Percentiles rank a stretch among this genome's conserved stretches.
These are phyloP conservation scores for Battus philenor DNA, from an alignment of 1,140 invertebrate species.

Conservation along the genomic window DNA sequence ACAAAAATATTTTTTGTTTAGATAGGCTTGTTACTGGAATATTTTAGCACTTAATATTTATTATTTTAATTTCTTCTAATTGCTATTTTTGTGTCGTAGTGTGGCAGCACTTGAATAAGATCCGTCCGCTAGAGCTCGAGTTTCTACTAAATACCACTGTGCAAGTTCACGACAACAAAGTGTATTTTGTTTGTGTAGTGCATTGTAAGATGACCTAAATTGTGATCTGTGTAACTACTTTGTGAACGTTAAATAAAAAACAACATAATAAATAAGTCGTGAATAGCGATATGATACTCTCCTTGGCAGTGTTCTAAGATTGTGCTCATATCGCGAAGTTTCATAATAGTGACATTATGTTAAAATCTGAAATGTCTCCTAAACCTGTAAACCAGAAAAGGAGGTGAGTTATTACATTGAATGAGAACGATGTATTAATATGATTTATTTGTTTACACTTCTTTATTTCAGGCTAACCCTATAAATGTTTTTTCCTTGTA, in stretches of 20 bases:
- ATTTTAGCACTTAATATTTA: too few species aligned
- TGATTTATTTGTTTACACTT: background rate
- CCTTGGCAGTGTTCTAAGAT: conserved; percentile 76
- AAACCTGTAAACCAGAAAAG: conserved; percentile 67
- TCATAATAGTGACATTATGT: conserved; percentile 58
- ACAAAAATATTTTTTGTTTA: too few species aligned
- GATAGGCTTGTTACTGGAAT: too few species aligned
- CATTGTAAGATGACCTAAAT: conserved; percentile 68
- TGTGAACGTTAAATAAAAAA: conserved; percentile 39
- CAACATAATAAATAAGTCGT: conserved; percentile 33
- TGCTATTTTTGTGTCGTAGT: too few species aligned
- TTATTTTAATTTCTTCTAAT: too few species aligned
- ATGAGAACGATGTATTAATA: too few species aligned
- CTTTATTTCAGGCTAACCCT: conserved; percentile 2
- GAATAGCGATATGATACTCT: conserved; percentile 72
- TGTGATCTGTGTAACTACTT: conserved; percentile 49
- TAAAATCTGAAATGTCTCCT: conserved; percentile 64
- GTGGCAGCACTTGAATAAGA: background rate
- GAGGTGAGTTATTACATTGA: conserved; percentile 38
- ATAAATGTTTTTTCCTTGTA: conserved; percentile 9
- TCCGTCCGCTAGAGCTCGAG: conserved; percentile 6
- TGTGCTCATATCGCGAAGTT: conserved; percentile 70
- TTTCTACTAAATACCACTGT: conserved; percentile 39
- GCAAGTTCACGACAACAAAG: conserved; percentile 68
- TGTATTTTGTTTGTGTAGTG: conserved; percentile 63